Percentiles rank a stretch among this genome's conserved stretches.
Evolutionary conservation across 92 coral and sea anemone genomes (phyloP).

Genomic region (Virgularia gustaviana): DNA sequence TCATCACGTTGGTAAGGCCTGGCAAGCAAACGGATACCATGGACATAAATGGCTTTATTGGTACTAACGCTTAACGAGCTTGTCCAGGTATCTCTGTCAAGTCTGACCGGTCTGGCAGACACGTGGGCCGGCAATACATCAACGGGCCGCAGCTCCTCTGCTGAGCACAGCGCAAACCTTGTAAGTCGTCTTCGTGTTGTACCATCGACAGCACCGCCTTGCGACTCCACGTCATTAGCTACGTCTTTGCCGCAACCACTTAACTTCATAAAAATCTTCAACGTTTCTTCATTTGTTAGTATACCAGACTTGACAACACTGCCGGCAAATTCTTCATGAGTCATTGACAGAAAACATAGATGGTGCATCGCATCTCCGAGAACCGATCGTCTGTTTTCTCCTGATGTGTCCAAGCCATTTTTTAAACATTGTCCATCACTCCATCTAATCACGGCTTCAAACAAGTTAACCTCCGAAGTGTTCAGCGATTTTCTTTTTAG

Average conservation of each 20-base stretch:
- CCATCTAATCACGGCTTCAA: conserved; percentile 10
- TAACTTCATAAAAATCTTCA: conserved; percentile 34
- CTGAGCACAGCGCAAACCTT: no score
- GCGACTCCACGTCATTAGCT: no score
- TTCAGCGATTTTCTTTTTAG: neutral
- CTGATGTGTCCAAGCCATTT: neutral
- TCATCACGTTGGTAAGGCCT: no score
- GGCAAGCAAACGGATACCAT: conserved; percentile 13
- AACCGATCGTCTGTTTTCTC: neutral
- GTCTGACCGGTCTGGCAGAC: no score
- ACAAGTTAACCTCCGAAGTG: neutral
- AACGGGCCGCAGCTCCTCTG: no score
- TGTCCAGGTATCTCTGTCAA: no score
- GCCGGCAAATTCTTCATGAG: conserved; percentile 49
- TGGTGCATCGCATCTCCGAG: conserved; percentile 41
- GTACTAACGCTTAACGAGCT: no score
- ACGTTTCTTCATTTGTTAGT: conserved; percentile 45
- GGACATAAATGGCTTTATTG: neutral
- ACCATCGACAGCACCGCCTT: neutral
- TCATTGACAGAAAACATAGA: conserved; percentile 61
- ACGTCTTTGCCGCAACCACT: conserved; percentile 22
- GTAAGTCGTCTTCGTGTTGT: no score
- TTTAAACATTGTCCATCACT: neutral
- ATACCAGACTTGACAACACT: conserved; percentile 51
- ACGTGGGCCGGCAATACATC: no score